Percentiles rank a stretch among this genome's conserved stretches.
Conservation (phyloP, 2,113 vertebrate genomes). For the Phodopus roborovskii region DNA sequence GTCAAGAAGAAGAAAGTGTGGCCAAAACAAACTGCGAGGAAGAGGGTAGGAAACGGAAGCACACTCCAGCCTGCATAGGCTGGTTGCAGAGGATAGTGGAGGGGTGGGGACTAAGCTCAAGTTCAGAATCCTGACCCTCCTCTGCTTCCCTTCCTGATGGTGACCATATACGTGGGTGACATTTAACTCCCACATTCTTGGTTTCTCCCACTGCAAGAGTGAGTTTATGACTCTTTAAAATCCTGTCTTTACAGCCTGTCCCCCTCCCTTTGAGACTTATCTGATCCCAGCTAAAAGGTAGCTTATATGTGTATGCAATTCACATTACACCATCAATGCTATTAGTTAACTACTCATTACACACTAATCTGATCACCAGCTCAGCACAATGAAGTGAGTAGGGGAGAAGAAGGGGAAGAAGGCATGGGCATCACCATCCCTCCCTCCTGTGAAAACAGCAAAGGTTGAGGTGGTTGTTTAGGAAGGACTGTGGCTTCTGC, state of each 20-base stretch:
- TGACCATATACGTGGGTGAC: fast-evolving
- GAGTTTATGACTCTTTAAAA: no score
- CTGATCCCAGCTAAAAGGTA: not conserved
- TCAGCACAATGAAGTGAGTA: fast-evolving
- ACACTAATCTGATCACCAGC: not conserved
- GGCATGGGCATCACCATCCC: fast-evolving
- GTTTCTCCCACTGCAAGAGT: not conserved
- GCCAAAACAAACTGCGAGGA: not conserved
- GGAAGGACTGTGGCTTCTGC: fast-evolving
- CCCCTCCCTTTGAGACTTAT: not conserved
- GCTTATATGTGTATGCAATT: not conserved
- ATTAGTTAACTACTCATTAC: fast-evolving
- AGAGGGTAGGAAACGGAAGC: no score
- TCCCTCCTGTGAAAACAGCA: no score
- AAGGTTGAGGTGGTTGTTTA: fast-evolving
- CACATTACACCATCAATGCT: fast-evolving
- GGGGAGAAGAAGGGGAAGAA: fast-evolving
- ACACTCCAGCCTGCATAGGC: fast-evolving
- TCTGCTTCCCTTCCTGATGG: fast-evolving
- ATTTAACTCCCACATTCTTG: not conserved
- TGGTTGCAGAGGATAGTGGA: fast-evolving
- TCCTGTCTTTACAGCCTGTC: not conserved
- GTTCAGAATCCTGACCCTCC: not conserved
- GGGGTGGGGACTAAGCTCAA: fast-evolving
- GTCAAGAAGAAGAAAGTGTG: not conserved